Base-by-base conservation (phyloP, 2,113 vertebrate genomes). In the Halichoeres trimaculatus region DNA sequence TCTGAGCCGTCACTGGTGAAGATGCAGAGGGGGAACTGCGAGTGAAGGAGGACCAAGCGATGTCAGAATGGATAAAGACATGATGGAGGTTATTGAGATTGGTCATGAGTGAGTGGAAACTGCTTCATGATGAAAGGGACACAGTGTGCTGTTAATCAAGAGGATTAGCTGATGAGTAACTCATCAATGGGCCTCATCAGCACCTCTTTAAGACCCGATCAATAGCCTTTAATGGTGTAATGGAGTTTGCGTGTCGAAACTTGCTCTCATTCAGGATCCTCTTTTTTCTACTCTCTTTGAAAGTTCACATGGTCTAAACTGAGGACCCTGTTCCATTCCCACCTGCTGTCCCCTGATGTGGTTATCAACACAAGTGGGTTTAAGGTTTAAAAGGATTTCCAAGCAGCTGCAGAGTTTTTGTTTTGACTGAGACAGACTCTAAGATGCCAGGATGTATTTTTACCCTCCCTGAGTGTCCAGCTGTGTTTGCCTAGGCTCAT, bases 371-470 rank as follows among this genome's bases (percentile, higher is more conserved):
- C 1, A n/a, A 50, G 12, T 20, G 47, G 41, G 38, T 17, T 34
- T 48, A 22, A 38, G 34, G 67, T 45, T 74, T 16, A 10, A 74
- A 68, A 74, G 24, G 38, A 23, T 63, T 64, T 70, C 12, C 26
- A n/a, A 41, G 30, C 47, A 45, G 61, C 38, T 43, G 8, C 26
- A 19, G 69, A 54, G 55, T 73, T 73, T 64, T 70, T 82, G 72
- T 87, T 86, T 83, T 85, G 79, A 68, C 73, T 43, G 8, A 54
- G 36, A 2, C 61, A 26, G 35, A 47, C 76, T 50, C 56, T 5
- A 13, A 79, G 54, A 77, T 74, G 60, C 72, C 81, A 80, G 66
- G 76, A 23, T 74, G 76, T 83, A 83, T 84, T 87, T 90, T 86
- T 78, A 88, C 69, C 51, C 36, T 26, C 45, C 43, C 17, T 5